These are phyloP conservation scores for Drosophila persimilis DNA, from an alignment of 1,140 invertebrate species.

Conservation along the genomic window DNA sequence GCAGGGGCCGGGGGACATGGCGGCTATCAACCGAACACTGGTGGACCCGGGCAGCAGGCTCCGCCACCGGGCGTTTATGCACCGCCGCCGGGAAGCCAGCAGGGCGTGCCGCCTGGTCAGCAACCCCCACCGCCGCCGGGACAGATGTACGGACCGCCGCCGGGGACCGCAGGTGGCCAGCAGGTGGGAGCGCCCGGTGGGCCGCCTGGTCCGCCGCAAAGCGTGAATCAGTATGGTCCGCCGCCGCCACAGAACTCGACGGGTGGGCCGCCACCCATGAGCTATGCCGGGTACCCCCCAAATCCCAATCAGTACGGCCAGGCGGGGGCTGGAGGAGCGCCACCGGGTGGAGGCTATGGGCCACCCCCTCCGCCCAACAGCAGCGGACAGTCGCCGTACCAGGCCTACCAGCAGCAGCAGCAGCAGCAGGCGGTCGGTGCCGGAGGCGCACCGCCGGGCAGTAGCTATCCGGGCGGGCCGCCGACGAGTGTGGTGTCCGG, in stretches of 20 bases:
- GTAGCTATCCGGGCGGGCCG: slow-evolving; percentile 60
- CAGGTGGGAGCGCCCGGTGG: slow-evolving; percentile 58
- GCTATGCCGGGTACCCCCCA: slow-evolving; percentile 72
- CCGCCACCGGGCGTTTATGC: slow-evolving; percentile 69
- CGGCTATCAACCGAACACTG: slow-evolving; percentile 63
- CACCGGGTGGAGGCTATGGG: slow-evolving; percentile 75
- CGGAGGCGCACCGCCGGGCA: slow-evolving; percentile 54
- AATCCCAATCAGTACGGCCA: slow-evolving; percentile 79
- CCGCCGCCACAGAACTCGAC: slow-evolving; percentile 70
- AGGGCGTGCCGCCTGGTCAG: slow-evolving; percentile 62
- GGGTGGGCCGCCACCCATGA: slow-evolving; percentile 70
- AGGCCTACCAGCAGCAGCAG: slow-evolving; percentile 72
- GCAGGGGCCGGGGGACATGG: slow-evolving; percentile 47
- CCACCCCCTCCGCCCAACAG: slow-evolving; percentile 67
- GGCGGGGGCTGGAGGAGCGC: slow-evolving; percentile 52
- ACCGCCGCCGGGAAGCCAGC: slow-evolving; percentile 61
- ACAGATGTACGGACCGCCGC: slow-evolving; percentile 81
- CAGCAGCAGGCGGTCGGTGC: slow-evolving; percentile 24
- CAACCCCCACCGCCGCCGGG: slow-evolving; percentile 63
- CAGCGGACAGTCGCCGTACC: slow-evolving; percentile 69
- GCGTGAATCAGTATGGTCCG: slow-evolving; percentile 81
- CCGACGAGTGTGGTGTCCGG: slow-evolving; percentile 44
- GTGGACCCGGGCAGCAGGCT: slow-evolving; percentile 48
- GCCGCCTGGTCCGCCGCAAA: slow-evolving; percentile 63
- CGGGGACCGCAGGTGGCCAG: slow-evolving; percentile 75